Evolutionary conservation across 2,113 vertebrate species (phyloP).

Genomic region (Connochaetes taurinus): DNA sequence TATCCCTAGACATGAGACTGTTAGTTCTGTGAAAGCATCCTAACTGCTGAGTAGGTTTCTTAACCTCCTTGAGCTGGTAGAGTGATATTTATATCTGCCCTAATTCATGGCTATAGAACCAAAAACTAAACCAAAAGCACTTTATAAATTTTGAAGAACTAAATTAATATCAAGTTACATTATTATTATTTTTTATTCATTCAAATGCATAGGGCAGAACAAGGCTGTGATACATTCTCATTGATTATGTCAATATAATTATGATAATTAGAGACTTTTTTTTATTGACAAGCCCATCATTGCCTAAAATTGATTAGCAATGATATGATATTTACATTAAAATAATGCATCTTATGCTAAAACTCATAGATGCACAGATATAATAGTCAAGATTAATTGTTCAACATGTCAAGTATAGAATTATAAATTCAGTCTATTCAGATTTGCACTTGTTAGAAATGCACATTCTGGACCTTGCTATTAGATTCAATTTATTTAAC

Average conservation of each 20-base stretch:
- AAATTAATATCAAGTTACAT: not conserved
- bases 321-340: slow-evolving; percentile 2
- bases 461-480: not conserved
- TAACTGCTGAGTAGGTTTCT: not conserved
- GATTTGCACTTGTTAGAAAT: not conserved
- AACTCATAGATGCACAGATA: not conserved
- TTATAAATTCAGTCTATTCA: not conserved
- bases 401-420: not conserved
- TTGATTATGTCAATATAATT: slow-evolving; percentile 26
- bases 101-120: not conserved
- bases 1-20: not conserved
- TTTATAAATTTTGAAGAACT: not conserved
- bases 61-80: not conserved
- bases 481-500: slow-evolving; percentile 68
- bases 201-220: not conserved
- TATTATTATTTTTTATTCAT: not conserved
- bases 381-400: not conserved
- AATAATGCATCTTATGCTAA: slow-evolving; percentile 10
- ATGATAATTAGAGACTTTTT: slow-evolving; percentile 20
- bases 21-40: not conserved
- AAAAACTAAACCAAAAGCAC: not conserved
- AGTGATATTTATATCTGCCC: not conserved
- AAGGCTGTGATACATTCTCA: not conserved
- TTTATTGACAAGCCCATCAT: slow-evolving; percentile 16
- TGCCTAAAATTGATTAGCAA: slow-evolving; percentile 21